Evolutionary conservation across 2,888 invertebrate genomes (phyloP), one percentile per base, ranked within the genome.

Genomic region (Sesia apiformis): DNA sequence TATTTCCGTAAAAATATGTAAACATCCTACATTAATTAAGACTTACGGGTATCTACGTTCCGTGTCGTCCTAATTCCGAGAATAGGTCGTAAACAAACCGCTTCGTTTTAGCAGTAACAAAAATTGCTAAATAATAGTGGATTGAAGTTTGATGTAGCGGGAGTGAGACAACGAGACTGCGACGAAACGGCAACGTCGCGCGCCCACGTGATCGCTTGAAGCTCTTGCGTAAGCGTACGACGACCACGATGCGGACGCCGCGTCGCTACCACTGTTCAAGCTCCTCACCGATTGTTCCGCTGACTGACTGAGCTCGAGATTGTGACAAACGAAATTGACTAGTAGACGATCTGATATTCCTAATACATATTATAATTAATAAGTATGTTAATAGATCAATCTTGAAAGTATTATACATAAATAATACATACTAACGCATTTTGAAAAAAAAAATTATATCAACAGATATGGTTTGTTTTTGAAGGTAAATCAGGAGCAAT

Each of bases 201-300:
- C 68, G 74, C 74, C 83, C 85, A 87, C 84, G 87, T 87, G 86
- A 87, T 78, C 71, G 74, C 76, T 74, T 78, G 79, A 80, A 81
- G 78, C 74, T 84, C 85, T 88, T 88, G 86, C 88, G 89, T 88
- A 88, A 88, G 84, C 79, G 77, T 81, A 74, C 81, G 78, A 76
- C 78, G 74, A 81, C 78, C 77, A 81, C 82, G 69, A 67, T 66
- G 72, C 72, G 72, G 69, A 62, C 57, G 62, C 60, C 69, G 68
- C 7, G 8, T 63, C 63, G 69, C 62, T 64, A 64, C 62, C 58
- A 60, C 63, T 63, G 67, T 66, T 74, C 69, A 67, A 65, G 66
- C 66, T 72, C 63, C 66, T 67, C 63, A 61, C 56, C 60, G 65
- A 67, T 50, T 38, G 38, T 39, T 38, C 50, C 68, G 60, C 62